A percentile compares a stretch with the other conserved stretches of the same genome.
phyloP scores from a whole-genome alignment of 1,140 invertebrate species.

The Scaptomyza pallida region DNA sequence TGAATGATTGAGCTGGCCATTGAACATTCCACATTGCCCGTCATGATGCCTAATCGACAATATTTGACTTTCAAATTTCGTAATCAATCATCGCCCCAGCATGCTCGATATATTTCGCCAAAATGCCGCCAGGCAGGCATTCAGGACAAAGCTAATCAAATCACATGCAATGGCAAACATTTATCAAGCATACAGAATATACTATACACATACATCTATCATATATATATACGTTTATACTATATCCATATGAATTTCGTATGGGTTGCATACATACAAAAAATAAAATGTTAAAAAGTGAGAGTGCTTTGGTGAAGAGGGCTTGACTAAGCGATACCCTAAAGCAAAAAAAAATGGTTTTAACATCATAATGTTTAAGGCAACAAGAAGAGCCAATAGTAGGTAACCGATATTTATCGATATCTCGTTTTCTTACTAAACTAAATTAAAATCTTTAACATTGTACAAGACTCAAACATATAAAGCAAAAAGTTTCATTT shows the following conservation, averaged over 20 bases:
- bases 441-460: no score
- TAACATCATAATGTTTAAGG: no score
- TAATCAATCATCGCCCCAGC: conserved; percentile 62
- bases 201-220: neutral
- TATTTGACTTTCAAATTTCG: conserved; percentile 73
- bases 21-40: conserved; percentile 8
- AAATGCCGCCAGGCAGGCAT: conserved; percentile 32
- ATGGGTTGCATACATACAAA: conserved; percentile 9
- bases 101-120: conserved; percentile 22
- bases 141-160: conserved; percentile 69
- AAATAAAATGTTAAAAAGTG: conserved; percentile 12
- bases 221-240: neutral
- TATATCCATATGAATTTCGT: conserved; percentile 15
- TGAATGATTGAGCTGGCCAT: conserved; percentile 15
- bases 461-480: neutral
- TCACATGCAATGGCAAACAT: conserved; percentile 72
- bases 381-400: no score
- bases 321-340: neutral
- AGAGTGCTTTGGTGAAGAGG: neutral
- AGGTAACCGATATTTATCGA: neutral
- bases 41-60: conserved; percentile 67
- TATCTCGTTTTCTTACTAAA: no score
- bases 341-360: no score
- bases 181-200: conserved; percentile 52
- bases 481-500: no score